Conservation (phyloP, 2,113 vertebrate genomes). For the Setophaga petechia region DNA sequence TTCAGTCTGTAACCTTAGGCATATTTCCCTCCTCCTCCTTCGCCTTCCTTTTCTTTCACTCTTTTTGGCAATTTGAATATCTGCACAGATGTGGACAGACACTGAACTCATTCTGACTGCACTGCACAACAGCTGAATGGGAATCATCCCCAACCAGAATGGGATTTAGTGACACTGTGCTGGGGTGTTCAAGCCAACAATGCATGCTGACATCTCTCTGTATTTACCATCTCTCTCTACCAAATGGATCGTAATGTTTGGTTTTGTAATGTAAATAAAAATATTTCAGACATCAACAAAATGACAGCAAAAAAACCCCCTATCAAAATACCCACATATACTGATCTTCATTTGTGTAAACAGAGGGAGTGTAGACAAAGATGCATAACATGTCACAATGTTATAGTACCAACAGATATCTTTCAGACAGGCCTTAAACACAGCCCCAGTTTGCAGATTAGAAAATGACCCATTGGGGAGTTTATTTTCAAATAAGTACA, state of each 20-base stretch:
- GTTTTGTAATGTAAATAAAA: conserved; percentile 10
- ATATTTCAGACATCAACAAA: conserved; percentile 15
- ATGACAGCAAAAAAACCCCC: neutral
- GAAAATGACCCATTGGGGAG: neutral
- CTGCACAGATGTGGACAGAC: neutral
- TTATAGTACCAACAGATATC: neutral
- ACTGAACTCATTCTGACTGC: neutral
- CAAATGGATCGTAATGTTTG: neutral
- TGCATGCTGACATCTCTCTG: neutral
- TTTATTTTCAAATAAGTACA: neutral
- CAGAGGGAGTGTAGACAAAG: neutral
- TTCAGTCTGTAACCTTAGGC: neutral
- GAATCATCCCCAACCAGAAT: neutral
- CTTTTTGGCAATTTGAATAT: neutral
- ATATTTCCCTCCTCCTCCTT: neutral
- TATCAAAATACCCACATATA: neutral
- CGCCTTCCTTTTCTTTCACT: neutral
- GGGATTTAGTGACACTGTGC: neutral
- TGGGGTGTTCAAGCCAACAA: neutral
- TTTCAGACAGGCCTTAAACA: neutral
- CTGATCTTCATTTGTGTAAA: neutral
- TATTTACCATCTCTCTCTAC: neutral
- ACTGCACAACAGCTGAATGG: neutral
- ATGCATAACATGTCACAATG: neutral
- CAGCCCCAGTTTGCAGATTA: neutral